Evolutionary conservation across 2,113 vertebrate species (phyloP).

Genomic region (Prunella fulvescens): DNA sequence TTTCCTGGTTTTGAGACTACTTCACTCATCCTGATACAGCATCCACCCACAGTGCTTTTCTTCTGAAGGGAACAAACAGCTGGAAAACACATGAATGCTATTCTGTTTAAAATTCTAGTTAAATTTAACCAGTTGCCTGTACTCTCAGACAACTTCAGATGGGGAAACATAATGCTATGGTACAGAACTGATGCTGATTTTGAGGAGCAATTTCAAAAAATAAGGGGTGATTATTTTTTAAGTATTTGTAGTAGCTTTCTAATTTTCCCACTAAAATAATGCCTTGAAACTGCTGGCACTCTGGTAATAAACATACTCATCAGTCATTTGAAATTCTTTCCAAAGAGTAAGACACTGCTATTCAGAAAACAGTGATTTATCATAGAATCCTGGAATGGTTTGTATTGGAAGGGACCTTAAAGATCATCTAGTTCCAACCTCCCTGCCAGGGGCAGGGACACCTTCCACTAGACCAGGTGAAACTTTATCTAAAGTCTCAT

Average conservation of each 20-base stretch:
- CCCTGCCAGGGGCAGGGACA: background rate
- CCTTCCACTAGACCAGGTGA: background rate
- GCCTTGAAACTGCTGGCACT: background rate
- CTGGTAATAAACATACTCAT: background rate
- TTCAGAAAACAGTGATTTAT: background rate
- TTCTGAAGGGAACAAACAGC: constrained; percentile 7
- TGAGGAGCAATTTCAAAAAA: background rate
- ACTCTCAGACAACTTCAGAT: background rate
- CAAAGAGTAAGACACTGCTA: background rate
- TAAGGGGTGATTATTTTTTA: background rate
- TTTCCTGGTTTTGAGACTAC: background rate
- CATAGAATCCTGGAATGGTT: background rate
- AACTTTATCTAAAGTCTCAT: background rate
- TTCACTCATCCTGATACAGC: background rate
- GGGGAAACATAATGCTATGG: background rate
- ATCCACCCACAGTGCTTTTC: background rate
- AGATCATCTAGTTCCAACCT: background rate
- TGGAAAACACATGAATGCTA: background rate
- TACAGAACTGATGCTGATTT: background rate
- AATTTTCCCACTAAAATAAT: background rate
- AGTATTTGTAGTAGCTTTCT: background rate
- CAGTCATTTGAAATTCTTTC: background rate
- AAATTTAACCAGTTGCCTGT: background rate
- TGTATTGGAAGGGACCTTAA: background rate
- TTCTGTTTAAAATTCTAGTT: background rate